A percentile compares a stretch with the other conserved stretches of the same genome.
phyloP scores from a whole-genome alignment of 2,113 vertebrate genomes.

The Pogonocichla stellata region DNA sequence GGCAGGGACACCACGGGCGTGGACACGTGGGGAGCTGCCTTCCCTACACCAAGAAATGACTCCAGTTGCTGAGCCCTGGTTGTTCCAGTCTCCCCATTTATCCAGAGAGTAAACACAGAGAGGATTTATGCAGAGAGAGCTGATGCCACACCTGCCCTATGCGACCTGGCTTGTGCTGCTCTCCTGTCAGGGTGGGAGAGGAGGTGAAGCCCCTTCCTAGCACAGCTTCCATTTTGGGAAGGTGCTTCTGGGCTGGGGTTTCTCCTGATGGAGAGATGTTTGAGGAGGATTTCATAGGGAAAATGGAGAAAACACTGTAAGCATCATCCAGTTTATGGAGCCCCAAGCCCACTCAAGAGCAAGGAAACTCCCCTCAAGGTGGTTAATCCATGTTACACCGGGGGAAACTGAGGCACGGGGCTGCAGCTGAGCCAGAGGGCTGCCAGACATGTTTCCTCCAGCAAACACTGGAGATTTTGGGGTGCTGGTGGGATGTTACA shows the following conservation, averaged over 20 bases:
- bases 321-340: background rate
- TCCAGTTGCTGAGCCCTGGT: background rate
- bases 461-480: rapidly evolving
- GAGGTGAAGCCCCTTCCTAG: background rate
- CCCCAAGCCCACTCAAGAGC: background rate
- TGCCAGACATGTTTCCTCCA: background rate
- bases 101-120: background rate
- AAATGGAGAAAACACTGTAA: rapidly evolving
- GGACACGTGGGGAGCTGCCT: rapidly evolving
- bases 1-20: background rate
- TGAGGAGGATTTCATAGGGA: background rate
- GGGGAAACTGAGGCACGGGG: background rate
- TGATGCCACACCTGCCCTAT: background rate
- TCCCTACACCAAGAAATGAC: background rate
- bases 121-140: background rate
- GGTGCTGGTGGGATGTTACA: background rate
- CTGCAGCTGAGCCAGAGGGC: background rate
- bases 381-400: background rate
- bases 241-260: background rate
- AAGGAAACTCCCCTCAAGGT: background rate
- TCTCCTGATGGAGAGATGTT: background rate
- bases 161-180: background rate
- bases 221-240: background rate
- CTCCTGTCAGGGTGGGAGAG: background rate
- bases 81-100: background rate